Base-by-base conservation (phyloP, 2,888 invertebrate species). In the Plebejus melissa region DNA sequence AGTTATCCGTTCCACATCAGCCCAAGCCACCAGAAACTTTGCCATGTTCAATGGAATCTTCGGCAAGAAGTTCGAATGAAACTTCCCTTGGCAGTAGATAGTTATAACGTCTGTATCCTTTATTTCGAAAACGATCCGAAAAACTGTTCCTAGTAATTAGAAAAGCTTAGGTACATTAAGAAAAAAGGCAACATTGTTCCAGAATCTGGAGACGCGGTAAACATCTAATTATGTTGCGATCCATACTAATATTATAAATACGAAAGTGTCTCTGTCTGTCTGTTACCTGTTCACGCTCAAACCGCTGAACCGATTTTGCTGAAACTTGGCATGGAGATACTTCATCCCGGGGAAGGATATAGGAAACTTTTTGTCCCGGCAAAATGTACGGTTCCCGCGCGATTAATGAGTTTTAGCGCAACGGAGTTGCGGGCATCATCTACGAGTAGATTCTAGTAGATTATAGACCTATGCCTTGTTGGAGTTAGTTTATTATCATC, bases 81-180 rank as follows among this genome's bases (percentile, higher is more conserved):
- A 93, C 81, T 93, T 93, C 69, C 92, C 92, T 82, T 93, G 93
- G 78, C 93, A 93, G 83, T 93, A 93, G 77, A 93, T 93, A 0
- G 93, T 93, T 77, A 93, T 92, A n/a, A 93, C 92, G 16, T 93
- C 92, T 0, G 89, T 91, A 80, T 92, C 92, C 77, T 93, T 93
- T 1, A 93, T 85, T 81, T 93, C 93, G 82, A 93, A 93, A 76
- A 91, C 85, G 81, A 93, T 93, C 36, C 91, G 87, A 78, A 93
- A 93, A 78, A 91, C 86, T 36, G 93, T 92, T 16, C 93, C 93
- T 93, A 22, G 54, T 54, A 46, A 65, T 46, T 38, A 32, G 9
- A 65, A 65, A 65, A 11, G 1, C 22, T 58, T 58, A 22, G 2
- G 16, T 22, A 60, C 28, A 28, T 11, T 2, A 60, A 3, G 22